These are phyloP conservation scores for Manis crassicaudata DNA, from an alignment of 2,797 vertebrate species.

Conservation along the genomic window DNA sequence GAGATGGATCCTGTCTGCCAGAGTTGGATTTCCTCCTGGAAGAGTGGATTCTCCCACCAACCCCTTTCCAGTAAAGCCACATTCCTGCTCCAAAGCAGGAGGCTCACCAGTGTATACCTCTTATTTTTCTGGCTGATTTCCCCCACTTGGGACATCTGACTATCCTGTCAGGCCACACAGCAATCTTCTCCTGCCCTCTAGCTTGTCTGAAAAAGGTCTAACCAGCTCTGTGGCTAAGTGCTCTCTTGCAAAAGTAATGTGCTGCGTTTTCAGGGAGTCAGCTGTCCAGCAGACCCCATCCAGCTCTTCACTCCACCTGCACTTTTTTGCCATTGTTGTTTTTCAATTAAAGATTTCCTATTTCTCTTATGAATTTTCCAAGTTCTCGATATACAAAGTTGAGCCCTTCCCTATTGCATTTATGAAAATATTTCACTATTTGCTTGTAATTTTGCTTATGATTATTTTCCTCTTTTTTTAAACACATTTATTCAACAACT, in stretches of 20 bases:
- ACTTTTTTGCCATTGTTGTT: neutral
- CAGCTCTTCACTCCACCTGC: neutral
- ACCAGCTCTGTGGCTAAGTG: neutral
- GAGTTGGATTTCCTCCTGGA: neutral
- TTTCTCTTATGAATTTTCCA: neutral
- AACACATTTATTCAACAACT: neutral
- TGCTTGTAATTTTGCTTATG: constrained; percentile 9
- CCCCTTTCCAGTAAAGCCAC: neutral
- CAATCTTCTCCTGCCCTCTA: neutral
- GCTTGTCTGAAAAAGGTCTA: neutral
- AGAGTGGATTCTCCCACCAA: neutral
- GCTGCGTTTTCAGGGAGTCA: neutral
- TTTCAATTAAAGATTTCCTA: neutral
- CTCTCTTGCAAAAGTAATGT: neutral
- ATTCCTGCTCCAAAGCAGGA: neutral
- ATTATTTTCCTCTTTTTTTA: constrained; percentile 11
- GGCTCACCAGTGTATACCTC: neutral
- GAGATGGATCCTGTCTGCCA: neutral
- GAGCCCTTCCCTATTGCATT: neutral
- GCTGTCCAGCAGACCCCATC: neutral
- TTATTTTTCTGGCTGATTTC: neutral
- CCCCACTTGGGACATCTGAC: neutral
- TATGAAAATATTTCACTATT: neutral
- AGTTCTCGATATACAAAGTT: neutral
- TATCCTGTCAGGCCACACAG: neutral